Base-by-base conservation (phyloP, 2,888 invertebrate genomes). In the Phymatocera aterrima region DNA sequence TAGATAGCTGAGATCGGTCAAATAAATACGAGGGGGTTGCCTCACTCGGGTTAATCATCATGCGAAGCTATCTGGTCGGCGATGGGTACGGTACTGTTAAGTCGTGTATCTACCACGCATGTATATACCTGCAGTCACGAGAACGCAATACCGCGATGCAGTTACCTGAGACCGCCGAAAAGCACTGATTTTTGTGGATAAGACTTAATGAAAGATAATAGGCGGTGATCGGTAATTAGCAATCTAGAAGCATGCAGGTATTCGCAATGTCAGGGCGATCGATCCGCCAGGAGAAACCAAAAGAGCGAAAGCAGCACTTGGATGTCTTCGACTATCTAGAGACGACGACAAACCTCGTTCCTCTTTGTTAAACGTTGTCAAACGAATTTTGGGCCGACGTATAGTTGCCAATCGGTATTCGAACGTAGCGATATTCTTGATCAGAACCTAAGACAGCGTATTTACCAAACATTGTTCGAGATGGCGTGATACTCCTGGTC, bases 241-340 rank as follows among this genome's bases (percentile, higher is more conserved):
- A 46, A 43, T 68, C 28, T 68, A 28, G 24, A 43, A 68, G 43
- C n/a, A n/a, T n/a, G n/a, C 68, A 68, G 68, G 43, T 46, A 68
- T 68, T 28, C 43, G 28, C 46, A 68, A 68, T 68, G 68, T 68
- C 68, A 68, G 46, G 68, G 68, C 46, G 43, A 68, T 68, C 46
- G 43, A 68, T 68, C 68, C 8, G 43, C 24, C 21, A 28, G 37
- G 21, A 64, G 64, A 64, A 64, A 21, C 34, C 18, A 37, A 64
- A 21, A 21, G 21, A 28, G 57, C 57, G 4, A 12, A 10, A 21
- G 28, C 21, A 28, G 15, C 28, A 57, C 24, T 15, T 21, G 57
- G 10, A 21, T 24, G 12, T 24, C 57, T 57, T 57, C 21, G n/a
- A n/a, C n/a, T n/a, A n/a, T n/a, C n/a, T n/a, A n/a, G n/a, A n/a